Percentiles rank a stretch among this genome's conserved stretches.
These are phyloP conservation scores for Caradrina clavipalpis DNA, from an alignment of 2,888 invertebrate genomes.

Conservation along the genomic window DNA sequence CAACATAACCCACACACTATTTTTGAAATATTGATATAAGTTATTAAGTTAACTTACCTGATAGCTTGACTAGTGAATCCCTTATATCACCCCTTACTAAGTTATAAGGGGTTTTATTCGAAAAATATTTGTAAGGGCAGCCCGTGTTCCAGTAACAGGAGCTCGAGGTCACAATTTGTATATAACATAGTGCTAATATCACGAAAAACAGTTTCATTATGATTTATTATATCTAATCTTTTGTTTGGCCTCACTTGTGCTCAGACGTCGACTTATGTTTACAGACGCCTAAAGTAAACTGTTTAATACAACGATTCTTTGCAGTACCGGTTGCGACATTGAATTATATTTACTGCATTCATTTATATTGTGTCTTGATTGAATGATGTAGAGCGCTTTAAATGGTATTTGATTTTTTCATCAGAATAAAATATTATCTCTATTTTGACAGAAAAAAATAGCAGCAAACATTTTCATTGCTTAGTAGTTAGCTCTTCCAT, in stretches of 20 bases:
- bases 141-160: conserved; percentile 85
- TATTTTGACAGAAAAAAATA: too few relatives aligned
- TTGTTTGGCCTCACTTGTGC: conserved; percentile 73
- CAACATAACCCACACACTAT: too few relatives aligned
- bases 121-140: conserved; percentile 82
- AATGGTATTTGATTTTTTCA: too few relatives aligned
- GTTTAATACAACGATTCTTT: conserved; percentile 6
- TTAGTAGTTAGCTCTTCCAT: too few relatives aligned
- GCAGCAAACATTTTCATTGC: too few relatives aligned
- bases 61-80: conserved; percentile 71
- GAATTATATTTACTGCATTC: conserved; percentile 12
- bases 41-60: not conserved
- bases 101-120: conserved; percentile 80
- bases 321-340: conserved; percentile 27
- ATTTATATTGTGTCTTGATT: conserved; percentile 6
- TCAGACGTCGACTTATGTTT: conserved; percentile 55
- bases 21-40: too few relatives aligned
- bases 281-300: conserved; percentile 51
- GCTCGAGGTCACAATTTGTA: conserved; percentile 64
- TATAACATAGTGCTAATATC: conserved; percentile 57
- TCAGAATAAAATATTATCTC: too few relatives aligned
- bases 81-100: conserved; percentile 80
- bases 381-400: not conserved
- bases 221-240: conserved; percentile 31
- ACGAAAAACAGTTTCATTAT: conserved; percentile 67